Evolutionary conservation across 2,888 invertebrate species (phyloP).

Genomic region (Eupeodes latifasciatus): DNA sequence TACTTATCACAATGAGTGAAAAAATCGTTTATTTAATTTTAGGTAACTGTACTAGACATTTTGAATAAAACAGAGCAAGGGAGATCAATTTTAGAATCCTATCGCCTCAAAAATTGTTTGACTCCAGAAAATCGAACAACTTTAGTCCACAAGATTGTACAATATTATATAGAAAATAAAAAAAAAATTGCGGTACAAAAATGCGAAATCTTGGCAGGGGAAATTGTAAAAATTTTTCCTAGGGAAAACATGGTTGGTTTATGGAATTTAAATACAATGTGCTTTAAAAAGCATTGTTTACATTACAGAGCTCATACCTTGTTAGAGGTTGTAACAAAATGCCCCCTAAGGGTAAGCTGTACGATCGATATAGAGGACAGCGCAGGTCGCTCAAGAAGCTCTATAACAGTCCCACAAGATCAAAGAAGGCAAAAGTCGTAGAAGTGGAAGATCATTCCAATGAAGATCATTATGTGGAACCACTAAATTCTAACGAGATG

Average conservation of each 20-base stretch:
- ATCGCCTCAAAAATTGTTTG: background rate
- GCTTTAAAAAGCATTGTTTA: background rate
- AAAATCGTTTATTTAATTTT: conserved; percentile 6
- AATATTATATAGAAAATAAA: background rate
- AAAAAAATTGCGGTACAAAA: background rate
- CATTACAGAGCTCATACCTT: background rate
- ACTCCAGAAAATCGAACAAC: no score
- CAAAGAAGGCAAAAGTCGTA: background rate
- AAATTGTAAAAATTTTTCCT: background rate
- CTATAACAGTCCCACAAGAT: background rate
- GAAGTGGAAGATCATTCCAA: background rate
- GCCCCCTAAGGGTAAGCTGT: background rate
- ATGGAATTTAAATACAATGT: background rate
- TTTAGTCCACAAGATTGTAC: conserved; percentile 2
- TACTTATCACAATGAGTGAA: background rate
- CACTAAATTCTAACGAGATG: background rate
- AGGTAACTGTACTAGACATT: background rate
- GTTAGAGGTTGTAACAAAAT: background rate
- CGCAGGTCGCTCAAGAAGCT: background rate
- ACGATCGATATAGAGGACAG: conserved; percentile 12
- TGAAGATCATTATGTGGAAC: background rate
- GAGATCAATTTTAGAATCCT: conserved; percentile 6
- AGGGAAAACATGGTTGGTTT: conserved; percentile 1
- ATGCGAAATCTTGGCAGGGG: background rate
- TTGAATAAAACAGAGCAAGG: background rate